Evolutionary conservation across 2,888 invertebrate genomes (phyloP), one percentile per base, ranked within the genome.

Genomic region (Sminthurides aquaticus): DNA sequence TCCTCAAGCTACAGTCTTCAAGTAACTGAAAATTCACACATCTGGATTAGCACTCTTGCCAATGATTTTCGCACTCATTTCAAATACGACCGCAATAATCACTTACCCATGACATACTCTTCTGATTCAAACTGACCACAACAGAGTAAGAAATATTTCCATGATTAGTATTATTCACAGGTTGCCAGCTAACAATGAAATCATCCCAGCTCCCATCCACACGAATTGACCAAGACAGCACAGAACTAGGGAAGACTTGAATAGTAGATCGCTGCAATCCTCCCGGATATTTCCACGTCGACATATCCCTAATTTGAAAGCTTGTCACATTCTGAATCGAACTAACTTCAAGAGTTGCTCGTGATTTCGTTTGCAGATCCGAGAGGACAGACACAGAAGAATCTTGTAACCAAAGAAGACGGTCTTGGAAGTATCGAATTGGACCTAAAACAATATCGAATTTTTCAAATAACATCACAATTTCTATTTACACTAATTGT

Each of bases 101-200:
- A 55, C 55, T 8, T 55, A 25, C 8, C 11, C 8, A 18, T 55
- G 24, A 8, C 18, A 55, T 25, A 24, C 26, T 8, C 26, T 18
- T 55, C 22, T 55, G 26, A 22, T 25, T 22, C 22, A 55, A 22
- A 26, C 22, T 25, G 55, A 55, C 22, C 20, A 22, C 22, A 3
- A 72, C 65, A 58, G 91, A 90, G 77, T 95, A 96, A 77, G 87
- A 88, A 0, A 93, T 86, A 2, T 84, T 83, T 18, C 90, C 91
- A 76, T 89, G 89, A 76, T 89, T 91, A 2, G 90, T 87, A 61
- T 86, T 85, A 0, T 79, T 80, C 0, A 88, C 84, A 0, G 89
- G 85, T 22, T 85, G 81, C 95, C 95, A 96, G 1, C 87, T 86
- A 52, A 96, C 84, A 73, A 88, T 89, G 76, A 95, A 95, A 49